Percentiles rank a stretch among this genome's conserved stretches.
phyloP scores from a whole-genome alignment of 2,113 vertebrate genomes.

The Lontra canadensis region DNA sequence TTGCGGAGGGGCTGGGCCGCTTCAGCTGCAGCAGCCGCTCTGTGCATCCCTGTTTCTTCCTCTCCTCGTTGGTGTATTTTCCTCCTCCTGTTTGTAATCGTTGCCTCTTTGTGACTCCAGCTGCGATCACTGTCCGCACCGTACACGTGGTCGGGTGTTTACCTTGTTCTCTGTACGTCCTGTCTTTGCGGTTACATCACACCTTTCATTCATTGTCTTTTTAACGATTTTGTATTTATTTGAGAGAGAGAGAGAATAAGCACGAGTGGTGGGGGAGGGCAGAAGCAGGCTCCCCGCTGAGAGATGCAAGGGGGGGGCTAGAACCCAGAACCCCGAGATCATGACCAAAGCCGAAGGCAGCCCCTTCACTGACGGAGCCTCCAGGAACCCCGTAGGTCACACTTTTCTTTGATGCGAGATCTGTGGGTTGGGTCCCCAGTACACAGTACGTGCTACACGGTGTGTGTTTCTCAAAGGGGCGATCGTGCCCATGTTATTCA shows the following conservation, averaged over 20 bases:
- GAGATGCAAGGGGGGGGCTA: background rate
- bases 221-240: background rate
- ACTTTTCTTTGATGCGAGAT: background rate
- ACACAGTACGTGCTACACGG: accelerated
- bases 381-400: background rate
- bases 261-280: no score
- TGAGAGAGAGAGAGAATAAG: background rate
- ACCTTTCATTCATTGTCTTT: background rate
- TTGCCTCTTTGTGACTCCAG: background rate
- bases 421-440: background rate
- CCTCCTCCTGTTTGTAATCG: background rate
- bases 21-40: background rate
- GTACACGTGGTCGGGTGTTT: background rate
- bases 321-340: background rate
- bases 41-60: background rate
- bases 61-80: background rate
- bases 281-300: background rate
- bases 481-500: background rate
- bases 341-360: background rate
- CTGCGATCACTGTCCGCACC: background rate
- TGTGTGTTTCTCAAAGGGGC: background rate
- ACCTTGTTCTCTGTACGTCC: background rate
- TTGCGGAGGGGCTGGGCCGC: accelerated
- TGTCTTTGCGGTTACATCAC: background rate
- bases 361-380: background rate